A percentile compares a stretch with the other conserved stretches of the same genome.
phyloP scores from a whole-genome alignment of 2,797 vertebrate species.

The Cirrhinus mrigala region DNA sequence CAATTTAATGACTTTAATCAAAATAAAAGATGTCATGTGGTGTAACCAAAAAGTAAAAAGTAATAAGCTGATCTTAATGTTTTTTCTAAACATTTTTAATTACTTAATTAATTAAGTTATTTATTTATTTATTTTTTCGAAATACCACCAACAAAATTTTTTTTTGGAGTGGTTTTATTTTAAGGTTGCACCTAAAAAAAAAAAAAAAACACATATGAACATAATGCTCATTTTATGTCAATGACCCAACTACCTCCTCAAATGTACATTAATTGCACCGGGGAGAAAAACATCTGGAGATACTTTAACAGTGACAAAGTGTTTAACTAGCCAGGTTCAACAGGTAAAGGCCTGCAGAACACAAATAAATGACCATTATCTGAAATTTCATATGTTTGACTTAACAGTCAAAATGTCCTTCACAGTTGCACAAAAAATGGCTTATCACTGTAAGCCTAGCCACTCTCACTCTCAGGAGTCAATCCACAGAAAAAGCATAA shows the following conservation, averaged over 20 bases:
- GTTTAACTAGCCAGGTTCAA: conserved; percentile 7
- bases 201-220: not conserved
- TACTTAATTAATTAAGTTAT: too few species aligned
- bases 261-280: conserved; percentile 20
- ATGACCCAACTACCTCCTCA: not conserved
- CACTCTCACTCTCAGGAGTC: not conserved
- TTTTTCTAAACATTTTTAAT: not conserved
- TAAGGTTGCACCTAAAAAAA: not conserved
- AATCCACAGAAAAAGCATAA: conserved; percentile 16
- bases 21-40: too few species aligned
- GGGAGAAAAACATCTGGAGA: conserved; percentile 27
- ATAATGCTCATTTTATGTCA: not conserved
- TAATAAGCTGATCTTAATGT: too few species aligned
- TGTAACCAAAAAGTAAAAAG: not conserved
- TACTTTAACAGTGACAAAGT: conserved; percentile 38
- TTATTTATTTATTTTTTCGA: too few species aligned
- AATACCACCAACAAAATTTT: too few species aligned
- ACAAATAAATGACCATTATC: conserved; percentile 5
- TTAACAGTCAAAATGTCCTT: conserved; percentile 21
- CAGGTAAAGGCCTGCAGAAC: conserved; percentile 39
- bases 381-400: conserved; percentile 26
- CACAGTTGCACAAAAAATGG: conserved; percentile 21
- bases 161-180: too few species aligned
- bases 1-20: too few species aligned
- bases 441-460: conserved; percentile 1